Percentiles rank a stretch among this genome's conserved stretches.
phyloP scores from a whole-genome alignment of 2,888 invertebrate genomes.

The Disparrhopalites patrizii region DNA sequence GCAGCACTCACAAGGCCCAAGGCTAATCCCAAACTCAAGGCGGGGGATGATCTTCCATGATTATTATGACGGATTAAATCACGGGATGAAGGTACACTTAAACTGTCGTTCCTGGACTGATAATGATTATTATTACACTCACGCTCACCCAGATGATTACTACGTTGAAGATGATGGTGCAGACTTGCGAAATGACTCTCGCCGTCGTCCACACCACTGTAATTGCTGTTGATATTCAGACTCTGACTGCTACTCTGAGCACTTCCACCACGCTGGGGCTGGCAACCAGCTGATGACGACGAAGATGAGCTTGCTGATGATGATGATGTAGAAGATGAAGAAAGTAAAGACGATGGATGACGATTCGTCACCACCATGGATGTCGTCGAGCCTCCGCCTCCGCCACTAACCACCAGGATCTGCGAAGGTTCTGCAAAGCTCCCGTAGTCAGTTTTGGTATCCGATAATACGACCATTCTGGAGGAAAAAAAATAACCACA shows the following conservation, averaged over 20 bases:
- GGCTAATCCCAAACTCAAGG: conserved; percentile 32
- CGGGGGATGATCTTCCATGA: no score
- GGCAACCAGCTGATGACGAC: no score
- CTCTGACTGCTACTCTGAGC: conserved; percentile 27
- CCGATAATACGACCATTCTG: conserved; percentile 48
- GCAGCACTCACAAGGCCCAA: conserved; percentile 28
- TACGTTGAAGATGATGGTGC: background rate
- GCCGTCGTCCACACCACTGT: background rate
- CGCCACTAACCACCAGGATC: conserved; percentile 34
- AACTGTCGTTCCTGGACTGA: conserved; percentile 35
- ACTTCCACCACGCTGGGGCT: no score
- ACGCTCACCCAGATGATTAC: background rate
- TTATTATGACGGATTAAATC: no score
- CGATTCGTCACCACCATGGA: conserved; percentile 21
- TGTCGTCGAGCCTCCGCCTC: conserved; percentile 18
- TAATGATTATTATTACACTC: conserved; percentile 15
- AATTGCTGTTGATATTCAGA: conserved; percentile 10
- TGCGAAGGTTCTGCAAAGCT: conserved; percentile 44
- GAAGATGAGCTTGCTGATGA: background rate
- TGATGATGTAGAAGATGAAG: no score
- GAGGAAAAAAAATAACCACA: background rate
- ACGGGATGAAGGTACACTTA: no score
- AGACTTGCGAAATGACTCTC: no score
- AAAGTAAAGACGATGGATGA: conserved; percentile 7
- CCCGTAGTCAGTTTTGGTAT: conserved; percentile 48